These are phyloP conservation scores for Ylistrum balloti DNA, from an alignment of 1,140 invertebrate species.

Conservation along the genomic window DNA sequence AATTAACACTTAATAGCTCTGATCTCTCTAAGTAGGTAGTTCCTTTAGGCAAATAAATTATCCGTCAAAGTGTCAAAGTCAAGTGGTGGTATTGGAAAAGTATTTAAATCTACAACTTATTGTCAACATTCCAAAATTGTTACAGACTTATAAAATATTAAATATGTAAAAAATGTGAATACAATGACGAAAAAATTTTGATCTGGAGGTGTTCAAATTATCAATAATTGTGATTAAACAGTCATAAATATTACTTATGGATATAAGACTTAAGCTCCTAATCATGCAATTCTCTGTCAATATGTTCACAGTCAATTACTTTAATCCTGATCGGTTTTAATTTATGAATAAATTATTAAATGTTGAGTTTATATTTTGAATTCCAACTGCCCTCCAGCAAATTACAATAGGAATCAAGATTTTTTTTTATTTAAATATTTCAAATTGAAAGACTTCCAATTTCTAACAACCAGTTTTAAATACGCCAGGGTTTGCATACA, in stretches of 20 bases:
- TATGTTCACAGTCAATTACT: neutral
- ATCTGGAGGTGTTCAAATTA: neutral
- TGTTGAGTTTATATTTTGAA: neutral
- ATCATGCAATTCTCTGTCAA: slow-evolving; percentile 19
- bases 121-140: neutral
- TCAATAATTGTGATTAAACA: neutral
- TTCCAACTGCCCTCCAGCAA: neutral
- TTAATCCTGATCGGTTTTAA: slow-evolving; percentile 1
- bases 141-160: slow-evolving; percentile 7
- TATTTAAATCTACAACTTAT: neutral
- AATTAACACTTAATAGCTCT: slow-evolving; percentile 32
- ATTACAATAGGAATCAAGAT: slow-evolving; percentile 1
- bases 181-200: slow-evolving; percentile 39
- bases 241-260: neutral
- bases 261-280: neutral
- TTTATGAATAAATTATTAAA: slow-evolving; percentile 20
- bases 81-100: neutral
- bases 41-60: slow-evolving; percentile 23
- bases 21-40: neutral
- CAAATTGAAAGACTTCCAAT: neutral
- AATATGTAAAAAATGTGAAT: neutral
- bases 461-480: neutral
- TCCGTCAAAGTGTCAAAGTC: slow-evolving; percentile 9
- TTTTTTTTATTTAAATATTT: neutral
- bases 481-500: neutral